Evolutionary conservation across 2,113 vertebrate genomes (phyloP), one percentile per base, ranked within the genome.

Genomic region (Nesoenas mayeri): DNA sequence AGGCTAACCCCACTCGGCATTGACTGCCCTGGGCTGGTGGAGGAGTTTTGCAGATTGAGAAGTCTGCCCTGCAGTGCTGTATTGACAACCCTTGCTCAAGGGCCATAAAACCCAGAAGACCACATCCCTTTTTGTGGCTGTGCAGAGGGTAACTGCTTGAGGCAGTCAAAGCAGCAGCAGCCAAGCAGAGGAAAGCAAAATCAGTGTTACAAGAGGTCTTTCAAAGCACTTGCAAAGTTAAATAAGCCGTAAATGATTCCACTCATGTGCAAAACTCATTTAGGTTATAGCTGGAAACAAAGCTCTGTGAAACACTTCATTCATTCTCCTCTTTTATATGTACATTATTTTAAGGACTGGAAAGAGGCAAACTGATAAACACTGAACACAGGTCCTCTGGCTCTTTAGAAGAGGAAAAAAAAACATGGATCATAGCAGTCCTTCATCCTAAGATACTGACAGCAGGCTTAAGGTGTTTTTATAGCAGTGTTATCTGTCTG

Each of bases 141-240:
- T 29, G 50, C 15, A 44, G 53, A 64, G 20, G 15, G 21, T 88
- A 86, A 72, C 31, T 61, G 70, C 77, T 53, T 29, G 24, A 89
- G 72, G 86, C 75, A 74, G 32, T 56, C 75, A 71, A 78, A 61
- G 29, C 38, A 61, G 74, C 34, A 61, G 74, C 88, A 96, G 88
- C 74, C 91, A 96, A 91, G 80, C 64, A 88, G 78, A 42, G 44
- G 64, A 79, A 86, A 94, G 57, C 73, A 86, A 93, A 85, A 31
- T 60, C 16, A 3, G n/a, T 57, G 91, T 79, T 85, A 81, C 40
- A 24, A 85, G 87, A 93, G 28, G 47, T 93, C 81, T 96, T 97
- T 71, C 75, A 90, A 96, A 97, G 83, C 88, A 64, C 73, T 97
- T 93, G 58, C 56, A 56, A 79, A 87, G 31, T 94, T 89, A 96